phyloP scores from a whole-genome alignment of 2,797 vertebrate genomes.

The Ctenopoma kingsleyae region DNA sequence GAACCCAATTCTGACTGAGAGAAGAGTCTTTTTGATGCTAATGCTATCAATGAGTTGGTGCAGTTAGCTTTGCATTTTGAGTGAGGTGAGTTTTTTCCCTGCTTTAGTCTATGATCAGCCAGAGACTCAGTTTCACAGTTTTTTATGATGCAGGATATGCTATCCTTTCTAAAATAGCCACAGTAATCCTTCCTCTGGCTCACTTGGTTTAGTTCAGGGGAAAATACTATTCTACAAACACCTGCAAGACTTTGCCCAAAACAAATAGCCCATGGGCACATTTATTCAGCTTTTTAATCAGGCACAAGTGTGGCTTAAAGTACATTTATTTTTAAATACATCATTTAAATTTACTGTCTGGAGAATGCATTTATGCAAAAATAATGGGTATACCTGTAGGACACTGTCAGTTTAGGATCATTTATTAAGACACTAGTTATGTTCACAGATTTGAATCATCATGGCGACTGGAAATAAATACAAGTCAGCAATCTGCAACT shows the following conservation, averaged over 20 bases:
- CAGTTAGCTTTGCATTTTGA: constrained; percentile 13
- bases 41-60: too few species aligned
- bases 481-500: constrained; percentile 44
- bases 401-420: constrained; percentile 48
- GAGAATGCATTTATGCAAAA: constrained; percentile 40
- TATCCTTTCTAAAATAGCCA: constrained; percentile 39
- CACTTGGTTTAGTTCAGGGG: neutral
- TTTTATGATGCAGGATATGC: constrained; percentile 51
- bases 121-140: constrained; percentile 47
- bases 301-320: constrained; percentile 20
- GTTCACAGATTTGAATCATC: constrained; percentile 57
- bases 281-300: constrained; percentile 28
- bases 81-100: constrained; percentile 46
- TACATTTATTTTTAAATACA: constrained; percentile 30
- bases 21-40: constrained; percentile 1
- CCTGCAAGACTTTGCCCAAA: neutral
- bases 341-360: constrained; percentile 43
- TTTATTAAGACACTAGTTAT: constrained; percentile 60
- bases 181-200: constrained; percentile 30
- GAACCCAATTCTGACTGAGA: constrained; percentile 20
- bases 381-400: constrained; percentile 48
- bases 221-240: neutral
- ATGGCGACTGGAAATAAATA: constrained; percentile 46
- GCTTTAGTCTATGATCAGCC: constrained; percentile 30
- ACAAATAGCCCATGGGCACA: constrained; percentile 37